Percentiles rank a stretch among this genome's conserved stretches.
Evolutionary conservation across 2,888 invertebrate genomes (phyloP).

Genomic region (Platycheirus rosarum): DNA sequence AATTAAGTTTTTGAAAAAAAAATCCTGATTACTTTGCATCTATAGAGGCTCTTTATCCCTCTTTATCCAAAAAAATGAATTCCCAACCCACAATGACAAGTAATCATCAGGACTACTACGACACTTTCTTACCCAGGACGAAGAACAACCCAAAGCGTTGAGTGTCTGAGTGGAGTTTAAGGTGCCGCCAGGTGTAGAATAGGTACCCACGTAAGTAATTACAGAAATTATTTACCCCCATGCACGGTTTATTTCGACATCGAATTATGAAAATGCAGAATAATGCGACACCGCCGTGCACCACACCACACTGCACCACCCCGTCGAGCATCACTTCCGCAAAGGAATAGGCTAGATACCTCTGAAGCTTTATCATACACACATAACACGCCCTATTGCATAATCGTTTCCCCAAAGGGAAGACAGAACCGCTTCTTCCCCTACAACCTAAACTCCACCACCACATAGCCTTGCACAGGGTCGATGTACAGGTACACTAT

Average conservation of each 20-base stretch:
- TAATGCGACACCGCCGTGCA: constrained; percentile 35
- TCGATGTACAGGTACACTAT: constrained; percentile 30
- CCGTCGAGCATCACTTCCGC: constrained; percentile 48
- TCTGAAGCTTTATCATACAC: background rate
- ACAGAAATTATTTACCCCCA: constrained; percentile 68
- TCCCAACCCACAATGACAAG: constrained; percentile 2
- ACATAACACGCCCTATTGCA: constrained; percentile 49
- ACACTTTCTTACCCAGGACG: background rate
- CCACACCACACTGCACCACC: background rate
- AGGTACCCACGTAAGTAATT: constrained; percentile 52
- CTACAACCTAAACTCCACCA: background rate
- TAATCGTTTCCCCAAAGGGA: constrained; percentile 42
- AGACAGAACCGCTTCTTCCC: constrained; percentile 2
- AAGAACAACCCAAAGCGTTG: constrained; percentile 14
- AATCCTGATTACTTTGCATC: constrained; percentile 21
- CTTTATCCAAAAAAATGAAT: constrained; percentile 3
- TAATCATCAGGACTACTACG: constrained; percentile 24
- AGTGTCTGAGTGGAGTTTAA: constrained; percentile 34
- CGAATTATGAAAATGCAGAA: constrained; percentile 70
- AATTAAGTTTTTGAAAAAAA: constrained; percentile 7
- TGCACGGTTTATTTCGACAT: constrained; percentile 59
- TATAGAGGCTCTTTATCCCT: no score
- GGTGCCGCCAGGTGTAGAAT: constrained; percentile 59
- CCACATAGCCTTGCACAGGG: background rate
- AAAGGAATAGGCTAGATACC: constrained; percentile 10